phyloP scores from a whole-genome alignment of 2,797 vertebrate genomes.

The Urophycis tenuis region DNA sequence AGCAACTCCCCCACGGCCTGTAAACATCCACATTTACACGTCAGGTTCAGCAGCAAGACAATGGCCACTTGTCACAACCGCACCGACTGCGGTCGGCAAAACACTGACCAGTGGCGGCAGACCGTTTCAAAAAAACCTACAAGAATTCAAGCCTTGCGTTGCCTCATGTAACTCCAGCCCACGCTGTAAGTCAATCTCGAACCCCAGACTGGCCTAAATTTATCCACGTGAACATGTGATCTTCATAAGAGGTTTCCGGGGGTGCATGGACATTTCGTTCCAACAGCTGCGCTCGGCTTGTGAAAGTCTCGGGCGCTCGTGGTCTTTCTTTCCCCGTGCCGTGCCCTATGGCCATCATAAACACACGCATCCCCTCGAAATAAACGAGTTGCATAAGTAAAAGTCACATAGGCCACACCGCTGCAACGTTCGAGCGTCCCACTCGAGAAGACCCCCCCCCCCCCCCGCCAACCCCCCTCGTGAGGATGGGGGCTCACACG shows the following conservation, averaged over 20 bases:
- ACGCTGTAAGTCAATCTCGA: conserved; percentile 60
- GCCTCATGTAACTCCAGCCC: conserved; percentile 53
- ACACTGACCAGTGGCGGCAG: not conserved
- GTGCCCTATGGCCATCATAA: conserved; percentile 35
- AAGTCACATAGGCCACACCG: not conserved
- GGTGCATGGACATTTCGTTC: conserved; percentile 46
- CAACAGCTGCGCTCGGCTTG: conserved; percentile 62
- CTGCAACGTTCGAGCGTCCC: not conserved
- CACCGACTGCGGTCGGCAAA: not conserved
- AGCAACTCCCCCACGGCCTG: conserved; percentile 88
- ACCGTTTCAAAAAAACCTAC: not conserved
- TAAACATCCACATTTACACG: conserved; percentile 12
- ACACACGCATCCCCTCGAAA: conserved; percentile 19
- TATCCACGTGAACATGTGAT: conserved; percentile 65
- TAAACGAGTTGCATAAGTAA: not conserved
- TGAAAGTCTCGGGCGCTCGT: conserved; percentile 20
- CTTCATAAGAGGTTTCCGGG: conserved; percentile 52
- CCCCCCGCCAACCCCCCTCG: not conserved
- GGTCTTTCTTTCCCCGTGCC: conserved; percentile 23
- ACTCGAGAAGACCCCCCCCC: not conserved
- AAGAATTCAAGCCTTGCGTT: conserved; percentile 41
- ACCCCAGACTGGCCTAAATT: conserved; percentile 66
- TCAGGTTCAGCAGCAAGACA: not conserved
- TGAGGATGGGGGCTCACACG: not conserved
- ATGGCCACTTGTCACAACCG: not conserved